Evolutionary conservation across 2,888 invertebrate species (phyloP), one percentile per base, ranked within the genome.

Genomic region (Caenorhabditis sulstoni): DNA sequence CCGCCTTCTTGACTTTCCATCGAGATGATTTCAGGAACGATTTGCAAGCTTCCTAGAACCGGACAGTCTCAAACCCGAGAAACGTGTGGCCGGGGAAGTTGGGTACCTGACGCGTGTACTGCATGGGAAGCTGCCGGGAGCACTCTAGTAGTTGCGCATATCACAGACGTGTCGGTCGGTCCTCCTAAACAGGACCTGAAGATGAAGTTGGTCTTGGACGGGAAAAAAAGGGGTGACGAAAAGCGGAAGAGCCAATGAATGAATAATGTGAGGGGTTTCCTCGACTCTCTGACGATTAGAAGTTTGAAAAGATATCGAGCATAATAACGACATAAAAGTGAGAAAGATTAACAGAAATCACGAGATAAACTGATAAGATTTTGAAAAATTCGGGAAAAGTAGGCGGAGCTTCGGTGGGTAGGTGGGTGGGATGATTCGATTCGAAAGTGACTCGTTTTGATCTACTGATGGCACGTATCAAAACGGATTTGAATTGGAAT

Each of bases 1-100:
- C 62, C 75, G 71, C 71, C 80, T 71, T 80, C 75, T 71, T 75
- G 80, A 70, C 71, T 76, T 80, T 80, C 80, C 80, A 80, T 80
- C 80, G 80, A 80, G 75, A 71, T 71, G 75, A 75, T 75, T 76
- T 80, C 55, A 71, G 66, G 68, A 80, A 75, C 57, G 67, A 55
- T 80, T 65, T 71, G 75, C 75, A 71, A 80, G 75, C 80, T 80
- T 76, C 71, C 79, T 79, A 44, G 37, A 75, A 66, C 16, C n/a
- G n/a, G n/a, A n/a, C n/a, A n/a, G n/a, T n/a, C n/a, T n/a, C n/a
- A n/a, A n/a, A n/a, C n/a, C n/a, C n/a, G n/a, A n/a, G n/a, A n/a
- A n/a, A n/a, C n/a, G n/a, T n/a, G n/a, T n/a, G n/a, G n/a, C n/a
- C n/a, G n/a, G n/a, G n/a, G n/a, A n/a, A 35, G 39, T 52, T 23